Percentiles rank a stretch among this genome's conserved stretches.
These are phyloP conservation scores for Platichthys stellatus DNA, from an alignment of 2,113 vertebrate species.

Conservation along the genomic window DNA sequence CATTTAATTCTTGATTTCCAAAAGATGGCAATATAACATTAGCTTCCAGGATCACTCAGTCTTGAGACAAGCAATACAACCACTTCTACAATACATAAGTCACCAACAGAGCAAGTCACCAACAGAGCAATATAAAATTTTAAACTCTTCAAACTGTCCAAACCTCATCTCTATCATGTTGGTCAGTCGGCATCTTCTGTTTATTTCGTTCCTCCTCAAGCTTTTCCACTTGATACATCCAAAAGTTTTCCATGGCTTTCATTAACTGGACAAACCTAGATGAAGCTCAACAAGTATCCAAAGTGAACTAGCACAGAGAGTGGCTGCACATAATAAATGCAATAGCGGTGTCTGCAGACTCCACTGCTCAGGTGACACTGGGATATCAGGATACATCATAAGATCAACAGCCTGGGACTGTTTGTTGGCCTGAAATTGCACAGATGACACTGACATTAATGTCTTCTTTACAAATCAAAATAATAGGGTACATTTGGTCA, in stretches of 20 bases:
- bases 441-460: not conserved
- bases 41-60: not conserved
- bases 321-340: not conserved
- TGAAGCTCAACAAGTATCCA: not conserved
- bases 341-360: not conserved
- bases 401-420: not conserved
- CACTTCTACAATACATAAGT: not conserved
- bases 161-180: slow-evolving; percentile 73
- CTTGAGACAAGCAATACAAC: not conserved
- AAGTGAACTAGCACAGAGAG: not conserved
- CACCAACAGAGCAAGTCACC: not conserved
- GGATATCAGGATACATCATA: slow-evolving; percentile 69
- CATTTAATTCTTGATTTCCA: too few relatives aligned
- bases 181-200: slow-evolving; percentile 15
- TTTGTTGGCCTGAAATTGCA: not conserved
- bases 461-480: not conserved
- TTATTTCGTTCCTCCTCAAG: slow-evolving; percentile 70
- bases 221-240: slow-evolving; percentile 88
- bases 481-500: not conserved
- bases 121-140: not conserved
- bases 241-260: slow-evolving; percentile 92
- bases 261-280: not conserved
- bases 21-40: too few relatives aligned
- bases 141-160: not conserved
- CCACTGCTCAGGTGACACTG: slow-evolving; percentile 61